Percentiles rank a stretch among this genome's conserved stretches.
Conservation (phyloP, 2,797 vertebrate species). For the Eulemur mongoz region DNA sequence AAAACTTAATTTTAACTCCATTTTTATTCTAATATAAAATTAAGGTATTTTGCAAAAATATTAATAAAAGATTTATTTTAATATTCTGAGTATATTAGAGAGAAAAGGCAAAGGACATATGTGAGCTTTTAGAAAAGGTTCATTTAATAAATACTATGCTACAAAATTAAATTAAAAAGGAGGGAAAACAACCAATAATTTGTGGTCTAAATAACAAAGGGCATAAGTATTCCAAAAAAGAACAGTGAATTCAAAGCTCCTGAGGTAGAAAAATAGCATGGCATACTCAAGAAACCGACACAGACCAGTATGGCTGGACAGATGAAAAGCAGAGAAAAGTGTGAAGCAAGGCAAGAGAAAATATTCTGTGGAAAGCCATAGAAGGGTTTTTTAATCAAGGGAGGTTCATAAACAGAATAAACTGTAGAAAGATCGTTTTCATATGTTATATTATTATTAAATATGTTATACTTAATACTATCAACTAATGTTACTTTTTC, state of each 20-base stretch:
- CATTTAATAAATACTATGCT: not conserved
- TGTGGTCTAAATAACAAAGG: not conserved
- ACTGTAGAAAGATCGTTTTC: not conserved
- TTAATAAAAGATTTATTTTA: conserved; percentile 1
- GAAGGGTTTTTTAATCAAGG: not conserved
- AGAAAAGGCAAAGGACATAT: not conserved
- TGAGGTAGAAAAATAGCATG: not conserved
- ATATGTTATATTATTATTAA: not conserved
- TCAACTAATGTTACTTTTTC: not conserved
- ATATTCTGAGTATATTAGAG: not conserved
- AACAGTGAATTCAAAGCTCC: not conserved
- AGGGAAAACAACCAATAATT: not conserved
- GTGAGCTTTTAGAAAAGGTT: not conserved
- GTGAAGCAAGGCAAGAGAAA: not conserved
- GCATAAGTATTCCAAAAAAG: not conserved
- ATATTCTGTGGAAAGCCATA: not conserved
- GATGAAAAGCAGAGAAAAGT: not conserved
- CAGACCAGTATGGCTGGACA: not conserved
- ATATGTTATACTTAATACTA: not conserved
- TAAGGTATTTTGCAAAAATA: conserved; percentile 15
- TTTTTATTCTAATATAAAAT: conserved; percentile 34
- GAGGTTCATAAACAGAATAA: not conserved
- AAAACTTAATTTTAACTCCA: not conserved
- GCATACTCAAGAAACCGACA: not conserved
- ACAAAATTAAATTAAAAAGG: not conserved